Conservation (phyloP, 1,140 invertebrate genomes). For the Nylanderia fulva region DNA sequence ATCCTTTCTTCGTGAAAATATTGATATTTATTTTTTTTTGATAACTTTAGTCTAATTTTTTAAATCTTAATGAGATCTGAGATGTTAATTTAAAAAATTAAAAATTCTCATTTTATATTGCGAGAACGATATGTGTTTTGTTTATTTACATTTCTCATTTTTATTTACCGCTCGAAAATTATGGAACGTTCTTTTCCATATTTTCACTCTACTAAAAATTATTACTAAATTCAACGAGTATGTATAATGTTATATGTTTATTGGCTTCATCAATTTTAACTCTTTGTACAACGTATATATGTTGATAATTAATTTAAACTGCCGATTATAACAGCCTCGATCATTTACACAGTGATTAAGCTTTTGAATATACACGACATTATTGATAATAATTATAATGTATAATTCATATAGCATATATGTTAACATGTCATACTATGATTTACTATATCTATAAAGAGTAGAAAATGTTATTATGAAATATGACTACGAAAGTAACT, state of each 20-base stretch:
- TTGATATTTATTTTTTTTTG: not conserved
- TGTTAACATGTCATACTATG: not conserved
- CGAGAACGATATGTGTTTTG: not conserved
- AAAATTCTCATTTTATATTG: not conserved
- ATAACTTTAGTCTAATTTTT: not conserved
- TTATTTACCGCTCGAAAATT: not conserved
- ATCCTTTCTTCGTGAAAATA: not conserved
- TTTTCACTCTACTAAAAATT: constrained; percentile 10
- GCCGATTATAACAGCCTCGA: constrained; percentile 30
- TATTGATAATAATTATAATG: not conserved
- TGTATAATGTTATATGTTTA: not conserved
- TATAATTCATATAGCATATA: not conserved
- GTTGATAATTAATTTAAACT: not conserved
- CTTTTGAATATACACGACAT: not conserved
- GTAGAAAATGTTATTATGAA: not conserved
- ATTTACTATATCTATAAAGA: not conserved
- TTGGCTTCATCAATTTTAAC: not conserved
- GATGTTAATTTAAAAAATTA: not conserved
- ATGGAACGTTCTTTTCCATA: not conserved
- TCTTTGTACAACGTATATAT: not conserved
- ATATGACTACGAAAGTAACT: no score
- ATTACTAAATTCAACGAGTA: not conserved
- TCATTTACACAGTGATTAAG: not conserved
- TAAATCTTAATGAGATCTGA: not conserved
- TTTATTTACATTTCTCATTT: not conserved